Conservation (phyloP, 2,113 vertebrate species). For the Nicator chloris region DNA sequence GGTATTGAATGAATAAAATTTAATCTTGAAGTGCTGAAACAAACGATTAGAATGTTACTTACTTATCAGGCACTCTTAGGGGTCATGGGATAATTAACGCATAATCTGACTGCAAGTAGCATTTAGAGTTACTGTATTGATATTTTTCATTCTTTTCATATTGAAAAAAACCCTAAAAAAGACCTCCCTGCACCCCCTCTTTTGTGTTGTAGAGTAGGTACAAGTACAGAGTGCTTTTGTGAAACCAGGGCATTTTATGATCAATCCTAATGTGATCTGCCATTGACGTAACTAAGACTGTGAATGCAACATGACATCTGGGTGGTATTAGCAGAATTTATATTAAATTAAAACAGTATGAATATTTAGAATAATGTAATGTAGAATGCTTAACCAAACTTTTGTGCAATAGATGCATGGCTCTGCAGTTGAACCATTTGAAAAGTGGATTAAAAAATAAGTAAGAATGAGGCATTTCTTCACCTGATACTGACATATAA, state of each 20-base stretch:
- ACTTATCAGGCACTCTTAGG: slow-evolving; percentile 11
- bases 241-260: neutral
- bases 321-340: slow-evolving; percentile 25
- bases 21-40: slow-evolving; percentile 33
- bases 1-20: slow-evolving; percentile 44
- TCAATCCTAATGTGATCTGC: slow-evolving; percentile 40
- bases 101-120: neutral
- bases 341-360: slow-evolving; percentile 33
- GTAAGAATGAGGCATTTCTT: neutral
- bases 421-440: neutral
- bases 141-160: slow-evolving; percentile 1
- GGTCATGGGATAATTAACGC: slow-evolving; percentile 19
- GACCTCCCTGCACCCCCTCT: neutral
- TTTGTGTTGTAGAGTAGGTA: neutral
- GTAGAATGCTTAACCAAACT: neutral
- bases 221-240: neutral
- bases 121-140: slow-evolving; percentile 18
- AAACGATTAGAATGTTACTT: slow-evolving; percentile 17
- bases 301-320: slow-evolving; percentile 33
- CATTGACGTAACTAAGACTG: neutral
- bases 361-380: slow-evolving; percentile 27
- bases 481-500: neutral
- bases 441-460: neutral
- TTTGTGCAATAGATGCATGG: neutral
- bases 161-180: neutral